phyloP scores from a whole-genome alignment of 1,140 invertebrate species.

The Stegodyphus dumicola region DNA sequence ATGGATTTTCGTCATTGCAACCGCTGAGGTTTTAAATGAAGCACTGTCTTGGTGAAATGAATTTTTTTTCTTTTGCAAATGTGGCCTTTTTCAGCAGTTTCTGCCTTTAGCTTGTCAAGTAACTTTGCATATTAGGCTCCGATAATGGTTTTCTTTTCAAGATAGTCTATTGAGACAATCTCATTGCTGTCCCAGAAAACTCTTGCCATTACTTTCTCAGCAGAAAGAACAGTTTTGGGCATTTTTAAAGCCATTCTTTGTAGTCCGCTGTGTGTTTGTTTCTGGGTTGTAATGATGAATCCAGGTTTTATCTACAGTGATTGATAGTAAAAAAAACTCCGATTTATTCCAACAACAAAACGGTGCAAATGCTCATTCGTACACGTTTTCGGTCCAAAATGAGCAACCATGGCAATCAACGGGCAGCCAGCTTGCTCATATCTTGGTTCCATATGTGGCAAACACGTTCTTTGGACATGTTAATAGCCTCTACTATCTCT shows the following conservation, averaged over 20 bases:
- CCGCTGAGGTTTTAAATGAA: slow-evolving; percentile 16
- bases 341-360: background rate
- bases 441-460: background rate
- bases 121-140: background rate
- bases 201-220: background rate
- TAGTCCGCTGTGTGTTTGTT: slow-evolving; percentile 7
- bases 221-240: background rate
- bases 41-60: slow-evolving; percentile 40
- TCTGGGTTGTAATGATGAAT: slow-evolving; percentile 18
- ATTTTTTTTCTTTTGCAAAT: background rate
- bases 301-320: slow-evolving; percentile 16
- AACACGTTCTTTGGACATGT: background rate
- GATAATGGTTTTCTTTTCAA: slow-evolving; percentile 1
- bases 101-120: background rate
- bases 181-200: slow-evolving; percentile 6
- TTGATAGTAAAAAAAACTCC: slow-evolving; percentile 1
- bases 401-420: background rate
- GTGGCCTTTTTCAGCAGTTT: background rate
- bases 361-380: background rate
- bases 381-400: background rate
- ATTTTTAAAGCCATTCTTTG: background rate
- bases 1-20: slow-evolving; percentile 24
- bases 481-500: background rate
- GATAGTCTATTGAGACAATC: background rate
- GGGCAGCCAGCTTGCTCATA: background rate